phyloP scores from a whole-genome alignment of 2,113 vertebrate genomes.

The Cheirogaleus medius region DNA sequence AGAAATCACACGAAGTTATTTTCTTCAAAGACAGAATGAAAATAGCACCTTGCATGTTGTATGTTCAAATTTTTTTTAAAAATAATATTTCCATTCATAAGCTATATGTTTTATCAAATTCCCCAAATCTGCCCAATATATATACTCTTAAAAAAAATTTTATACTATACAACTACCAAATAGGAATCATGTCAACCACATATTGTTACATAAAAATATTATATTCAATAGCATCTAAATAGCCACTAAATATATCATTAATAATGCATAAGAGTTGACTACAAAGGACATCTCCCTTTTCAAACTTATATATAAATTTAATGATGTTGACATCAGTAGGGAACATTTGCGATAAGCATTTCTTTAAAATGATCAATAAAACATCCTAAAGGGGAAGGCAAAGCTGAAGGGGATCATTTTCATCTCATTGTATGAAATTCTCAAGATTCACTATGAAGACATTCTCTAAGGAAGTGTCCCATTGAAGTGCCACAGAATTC shows the following conservation, averaged over 20 bases:
- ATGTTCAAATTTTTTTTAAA: background rate
- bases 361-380: slow-evolving; percentile 13
- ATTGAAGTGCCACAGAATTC: background rate
- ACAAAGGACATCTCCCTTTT: background rate
- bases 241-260: background rate
- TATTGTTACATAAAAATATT: background rate
- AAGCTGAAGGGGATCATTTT: background rate
- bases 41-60: background rate
- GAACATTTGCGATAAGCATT: background rate
- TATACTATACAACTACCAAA: background rate
- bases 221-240: background rate
- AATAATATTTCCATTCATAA: background rate
- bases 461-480: background rate
- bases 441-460: background rate
- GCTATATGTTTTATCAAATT: background rate
- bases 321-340: background rate
- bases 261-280: background rate
- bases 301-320: background rate
- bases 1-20: background rate
- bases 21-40: slow-evolving; percentile 20
- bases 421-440: background rate
- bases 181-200: background rate
- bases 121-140: background rate
- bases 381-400: background rate
- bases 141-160: background rate